Base-by-base conservation (phyloP, 2,888 invertebrate genomes). In the Hyalella azteca region DNA sequence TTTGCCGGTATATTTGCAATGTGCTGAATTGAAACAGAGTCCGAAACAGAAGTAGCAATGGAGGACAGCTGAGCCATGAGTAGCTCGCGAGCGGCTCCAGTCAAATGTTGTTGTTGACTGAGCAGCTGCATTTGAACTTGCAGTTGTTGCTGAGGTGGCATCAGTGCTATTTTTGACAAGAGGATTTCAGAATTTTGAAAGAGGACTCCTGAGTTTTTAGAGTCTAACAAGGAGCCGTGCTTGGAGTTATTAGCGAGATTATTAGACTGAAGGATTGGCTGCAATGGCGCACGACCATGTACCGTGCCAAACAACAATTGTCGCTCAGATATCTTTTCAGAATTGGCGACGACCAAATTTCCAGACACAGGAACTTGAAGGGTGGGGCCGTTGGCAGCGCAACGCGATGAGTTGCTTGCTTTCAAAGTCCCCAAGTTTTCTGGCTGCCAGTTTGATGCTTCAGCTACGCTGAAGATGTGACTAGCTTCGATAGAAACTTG, bases 61-160 rank as follows among this genome's bases (percentile, higher is more conserved):
- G 54, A 54, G 9, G 26, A 2, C 9, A 26, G 3, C 19, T 54
- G 54, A 13, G 54, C 9, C 26, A 26, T n/a, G 9, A 29, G 26
- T 5, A 26, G 26, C 26, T 54, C 54, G 11, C 26, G 22, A 7
- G 26, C 13, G 5, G 22, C 13, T 9, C 54, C 54, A 3, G 36
- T 5, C 19, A 39, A 19, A 32, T 36, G 36, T 22, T 54, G 77
- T 39, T 36, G 81, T 73, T 32, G 79, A 54, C 36, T 54, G 45
- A 54, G 78, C 13, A 32, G 77, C 40, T 29, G 81, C 48, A 15
- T 48, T 26, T 22, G 77, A 45, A 66, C 36, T 73, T 29, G 79
- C 66, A 73, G 32, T 48, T 54, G 73, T 29, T n/a, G 81, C 50
- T 40, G 73, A 40, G 48, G 77, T 78, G 49, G 78, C 59, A 32